These are phyloP conservation scores for Tympanuchus pallidicinctus DNA, from an alignment of 2,113 vertebrate species.

Conservation along the genomic window DNA sequence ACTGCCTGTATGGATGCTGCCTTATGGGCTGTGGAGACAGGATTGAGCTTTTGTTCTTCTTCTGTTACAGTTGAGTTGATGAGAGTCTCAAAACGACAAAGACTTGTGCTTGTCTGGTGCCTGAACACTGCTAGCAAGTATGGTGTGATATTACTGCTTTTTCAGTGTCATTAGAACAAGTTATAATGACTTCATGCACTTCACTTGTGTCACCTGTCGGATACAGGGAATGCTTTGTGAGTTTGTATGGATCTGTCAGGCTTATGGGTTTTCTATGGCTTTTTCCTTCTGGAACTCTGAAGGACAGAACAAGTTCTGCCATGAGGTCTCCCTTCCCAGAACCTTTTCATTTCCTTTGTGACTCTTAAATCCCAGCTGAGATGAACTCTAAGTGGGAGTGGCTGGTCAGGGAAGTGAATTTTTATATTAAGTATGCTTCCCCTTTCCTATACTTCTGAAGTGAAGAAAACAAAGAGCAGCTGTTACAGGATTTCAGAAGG, in stretches of 20 bases:
- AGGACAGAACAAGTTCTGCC: background rate
- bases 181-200: background rate
- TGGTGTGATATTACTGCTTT: background rate
- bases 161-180: background rate
- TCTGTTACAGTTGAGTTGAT: background rate
- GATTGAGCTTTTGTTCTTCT: background rate
- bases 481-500: background rate
- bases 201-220: background rate
- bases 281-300: background rate
- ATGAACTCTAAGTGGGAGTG: conserved; percentile 15
- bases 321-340: conserved; percentile 41
- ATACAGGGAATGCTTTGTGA: background rate
- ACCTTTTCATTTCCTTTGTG: conserved; percentile 27
- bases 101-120: background rate
- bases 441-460: background rate
- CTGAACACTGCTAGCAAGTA: background rate
- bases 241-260: background rate
- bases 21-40: background rate
- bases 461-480: background rate
- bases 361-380: conserved; percentile 37
- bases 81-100: background rate
- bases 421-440: background rate
- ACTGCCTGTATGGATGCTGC: background rate
- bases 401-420: background rate
- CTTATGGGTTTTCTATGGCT: background rate